These are phyloP conservation scores for Mus spretus DNA, from an alignment of 2,797 vertebrate genomes.

Conservation along the genomic window DNA sequence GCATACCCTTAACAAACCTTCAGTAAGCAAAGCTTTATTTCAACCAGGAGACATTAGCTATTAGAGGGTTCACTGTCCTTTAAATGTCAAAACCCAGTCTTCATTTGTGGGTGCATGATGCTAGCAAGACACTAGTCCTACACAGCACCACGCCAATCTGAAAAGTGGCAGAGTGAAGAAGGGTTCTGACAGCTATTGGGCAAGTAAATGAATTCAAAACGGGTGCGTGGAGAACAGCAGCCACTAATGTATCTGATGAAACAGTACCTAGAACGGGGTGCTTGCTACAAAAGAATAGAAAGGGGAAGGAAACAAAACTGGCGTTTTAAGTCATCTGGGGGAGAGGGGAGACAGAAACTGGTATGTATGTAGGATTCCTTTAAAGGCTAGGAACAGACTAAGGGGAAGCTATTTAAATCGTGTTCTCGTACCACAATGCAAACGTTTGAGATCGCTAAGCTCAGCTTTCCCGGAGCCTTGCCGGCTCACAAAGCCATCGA, in stretches of 20 bases:
- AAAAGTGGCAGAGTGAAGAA: constrained; percentile 24
- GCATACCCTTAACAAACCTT: background rate
- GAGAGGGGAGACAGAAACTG: background rate
- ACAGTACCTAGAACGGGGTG: constrained; percentile 41
- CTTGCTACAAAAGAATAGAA: constrained; percentile 29
- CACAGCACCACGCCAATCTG: constrained; percentile 9
- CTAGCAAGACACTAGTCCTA: background rate
- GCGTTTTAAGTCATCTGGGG: constrained; percentile 3
- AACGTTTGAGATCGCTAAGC: background rate
- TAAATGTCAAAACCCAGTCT: constrained; percentile 42
- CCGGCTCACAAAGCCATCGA: background rate
- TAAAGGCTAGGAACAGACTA: constrained; percentile 23
- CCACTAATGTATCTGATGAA: background rate
- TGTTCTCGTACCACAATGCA: background rate
- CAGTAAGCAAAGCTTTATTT: background rate
- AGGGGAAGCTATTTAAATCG: background rate
- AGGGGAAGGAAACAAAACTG: constrained; percentile 58
- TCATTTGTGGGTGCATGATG: background rate
- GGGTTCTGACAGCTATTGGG: background rate
- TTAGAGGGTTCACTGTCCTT: background rate
- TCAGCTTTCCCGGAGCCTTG: background rate
- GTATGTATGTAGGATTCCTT: background rate
- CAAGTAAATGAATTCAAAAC: background rate
- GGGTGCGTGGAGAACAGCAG: background rate
- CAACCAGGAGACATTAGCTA: background rate